Conservation (phyloP, 2,797 vertebrate species). For the Micromesistius poutassou region DNA sequence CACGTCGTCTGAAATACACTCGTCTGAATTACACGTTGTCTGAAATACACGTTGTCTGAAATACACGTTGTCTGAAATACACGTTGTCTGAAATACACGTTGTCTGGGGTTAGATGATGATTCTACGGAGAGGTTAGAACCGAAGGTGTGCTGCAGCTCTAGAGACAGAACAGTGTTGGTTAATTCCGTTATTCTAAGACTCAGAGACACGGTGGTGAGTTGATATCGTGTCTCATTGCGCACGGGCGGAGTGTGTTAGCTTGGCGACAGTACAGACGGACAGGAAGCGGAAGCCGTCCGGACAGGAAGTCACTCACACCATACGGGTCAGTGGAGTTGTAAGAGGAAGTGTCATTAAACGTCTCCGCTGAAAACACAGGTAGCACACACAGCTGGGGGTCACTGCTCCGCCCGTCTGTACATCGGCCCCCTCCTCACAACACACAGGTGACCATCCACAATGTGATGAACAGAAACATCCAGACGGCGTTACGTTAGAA, state of each 20-base stretch:
- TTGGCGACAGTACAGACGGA: conserved; percentile 7
- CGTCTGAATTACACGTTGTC: no score
- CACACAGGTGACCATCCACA: not conserved
- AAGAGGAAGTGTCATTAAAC: conserved; percentile 85
- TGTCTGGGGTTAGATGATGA: not conserved
- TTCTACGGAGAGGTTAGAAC: not conserved
- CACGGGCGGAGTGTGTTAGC: conserved; percentile 17
- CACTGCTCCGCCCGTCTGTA: not conserved
- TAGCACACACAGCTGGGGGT: not conserved
- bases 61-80: no score
- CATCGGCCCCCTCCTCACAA: not conserved
- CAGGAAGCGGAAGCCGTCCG: conserved; percentile 33
- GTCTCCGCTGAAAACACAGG: conserved; percentile 84
- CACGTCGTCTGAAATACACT: no score
- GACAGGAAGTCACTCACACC: conserved; percentile 81
- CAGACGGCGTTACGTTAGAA: conserved; percentile 6
- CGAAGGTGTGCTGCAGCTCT: not conserved
- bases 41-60: no score
- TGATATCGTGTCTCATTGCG: not conserved
- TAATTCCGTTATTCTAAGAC: not conserved
- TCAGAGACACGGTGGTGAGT: not conserved
- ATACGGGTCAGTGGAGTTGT: conserved; percentile 86
- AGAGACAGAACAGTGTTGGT: not conserved
- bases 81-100: no score
- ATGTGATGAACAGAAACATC: not conserved